A percentile compares a stretch with the other conserved stretches of the same genome.
Evolutionary conservation across 2,888 invertebrate genomes (phyloP).

Genomic region (Nymphalis urticae): DNA sequence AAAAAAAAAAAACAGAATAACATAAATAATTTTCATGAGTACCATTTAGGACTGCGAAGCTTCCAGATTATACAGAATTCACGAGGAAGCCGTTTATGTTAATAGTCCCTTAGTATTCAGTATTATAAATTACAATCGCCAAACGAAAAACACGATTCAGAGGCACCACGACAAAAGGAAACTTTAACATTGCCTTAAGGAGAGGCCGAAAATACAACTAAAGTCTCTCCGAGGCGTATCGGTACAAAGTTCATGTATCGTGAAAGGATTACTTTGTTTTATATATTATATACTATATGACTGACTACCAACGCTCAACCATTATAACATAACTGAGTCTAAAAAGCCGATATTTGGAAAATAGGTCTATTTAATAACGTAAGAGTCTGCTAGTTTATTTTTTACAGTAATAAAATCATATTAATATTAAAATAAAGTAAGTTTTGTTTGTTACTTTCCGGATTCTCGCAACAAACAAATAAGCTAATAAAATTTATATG

Average conservation of each 20-base stretch:
- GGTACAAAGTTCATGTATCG: conserved; percentile 18
- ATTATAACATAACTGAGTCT: too few relatives aligned
- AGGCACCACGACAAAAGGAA: conserved; percentile 30
- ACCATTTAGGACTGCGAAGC: conserved; percentile 27
- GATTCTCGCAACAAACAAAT: too few relatives aligned
- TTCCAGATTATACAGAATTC: conserved; percentile 39
- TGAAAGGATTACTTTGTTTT: background rate
- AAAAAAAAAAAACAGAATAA: conserved; percentile 18
- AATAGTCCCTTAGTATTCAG: conserved; percentile 42
- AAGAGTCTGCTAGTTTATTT: too few relatives aligned
- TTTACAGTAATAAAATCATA: too few relatives aligned
- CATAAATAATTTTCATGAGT: conserved; percentile 23
- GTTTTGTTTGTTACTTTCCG: too few relatives aligned
- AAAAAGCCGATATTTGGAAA: too few relatives aligned
- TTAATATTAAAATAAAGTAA: too few relatives aligned
- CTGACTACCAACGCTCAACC: background rate
- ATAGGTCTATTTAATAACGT: too few relatives aligned
- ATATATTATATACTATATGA: background rate
- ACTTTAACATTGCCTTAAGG: conserved; percentile 31
- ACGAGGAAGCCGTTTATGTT: conserved; percentile 49
- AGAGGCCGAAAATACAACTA: conserved; percentile 32
- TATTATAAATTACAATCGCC: conserved; percentile 51
- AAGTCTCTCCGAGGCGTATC: conserved; percentile 18
- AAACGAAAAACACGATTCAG: conserved; percentile 44
- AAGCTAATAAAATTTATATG: too few relatives aligned